Conservation (phyloP, 2,113 vertebrate genomes). For the Hippocampus abdominalis region DNA sequence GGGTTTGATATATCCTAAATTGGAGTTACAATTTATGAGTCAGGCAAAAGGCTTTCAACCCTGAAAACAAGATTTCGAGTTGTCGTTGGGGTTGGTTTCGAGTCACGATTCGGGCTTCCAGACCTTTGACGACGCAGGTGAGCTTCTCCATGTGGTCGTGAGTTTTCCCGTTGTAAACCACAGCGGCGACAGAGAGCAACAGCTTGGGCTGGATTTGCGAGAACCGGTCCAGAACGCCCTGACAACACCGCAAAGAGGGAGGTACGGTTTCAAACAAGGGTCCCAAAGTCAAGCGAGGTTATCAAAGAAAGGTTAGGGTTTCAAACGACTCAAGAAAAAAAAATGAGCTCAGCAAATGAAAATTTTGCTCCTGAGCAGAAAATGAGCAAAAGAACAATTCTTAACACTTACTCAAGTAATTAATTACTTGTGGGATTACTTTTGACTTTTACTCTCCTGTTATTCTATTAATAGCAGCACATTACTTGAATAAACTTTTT, state of each 20-base stretch:
- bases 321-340: too few species aligned
- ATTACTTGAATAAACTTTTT: too few species aligned
- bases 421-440: too few species aligned
- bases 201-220: slow-evolving; percentile 96
- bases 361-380: too few species aligned
- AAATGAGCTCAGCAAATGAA: too few species aligned
- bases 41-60: not conserved
- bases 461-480: too few species aligned
- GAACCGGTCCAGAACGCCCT: slow-evolving; percentile 94
- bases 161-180: slow-evolving; percentile 89
- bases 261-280: not conserved
- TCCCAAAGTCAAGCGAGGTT: not conserved
- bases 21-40: not conserved
- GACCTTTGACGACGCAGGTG: slow-evolving; percentile 85
- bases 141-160: slow-evolving; percentile 92
- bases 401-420: too few species aligned
- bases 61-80: not conserved
- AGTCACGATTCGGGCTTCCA: not conserved
- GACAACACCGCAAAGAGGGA: not conserved
- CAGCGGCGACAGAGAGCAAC: slow-evolving; percentile 92
- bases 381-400: too few species aligned
- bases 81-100: not conserved
- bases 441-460: too few species aligned
- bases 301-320: not conserved
- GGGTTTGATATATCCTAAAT: too few species aligned